A percentile compares a stretch with the other conserved stretches of the same genome.
Conservation (phyloP, 2,113 vertebrate species). For the Chionodraco myersi region DNA sequence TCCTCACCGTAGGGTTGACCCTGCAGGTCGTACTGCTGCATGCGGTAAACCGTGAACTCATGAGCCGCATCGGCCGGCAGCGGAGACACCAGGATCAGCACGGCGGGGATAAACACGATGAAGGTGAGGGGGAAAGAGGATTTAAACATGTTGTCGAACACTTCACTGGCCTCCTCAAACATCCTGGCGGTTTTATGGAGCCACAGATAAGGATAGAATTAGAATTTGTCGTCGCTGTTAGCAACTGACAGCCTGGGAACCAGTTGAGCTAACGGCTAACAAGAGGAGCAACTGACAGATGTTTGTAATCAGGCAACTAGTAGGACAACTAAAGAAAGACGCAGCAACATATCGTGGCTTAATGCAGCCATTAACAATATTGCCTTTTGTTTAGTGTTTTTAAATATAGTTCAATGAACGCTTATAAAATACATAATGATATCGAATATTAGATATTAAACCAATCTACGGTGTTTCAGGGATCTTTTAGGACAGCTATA, state of each 20-base stretch:
- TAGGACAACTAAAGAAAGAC: not conserved
- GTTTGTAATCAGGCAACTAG: constrained; percentile 63
- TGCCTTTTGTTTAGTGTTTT: not conserved
- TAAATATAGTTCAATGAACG: too few relatives aligned
- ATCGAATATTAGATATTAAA: not conserved
- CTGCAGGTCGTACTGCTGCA: constrained; percentile 99
- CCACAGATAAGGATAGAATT: constrained; percentile 16
- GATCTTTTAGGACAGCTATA: constrained; percentile 45
- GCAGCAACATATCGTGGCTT: too few relatives aligned
- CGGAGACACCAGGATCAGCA: constrained; percentile 93
- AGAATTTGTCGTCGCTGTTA: constrained; percentile 31
- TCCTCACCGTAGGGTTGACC: constrained; percentile 94
- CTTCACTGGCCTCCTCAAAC: constrained; percentile 96
- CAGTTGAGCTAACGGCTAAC: constrained; percentile 3
- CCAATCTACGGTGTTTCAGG: constrained; percentile 60
- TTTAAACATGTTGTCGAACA: constrained; percentile 97
- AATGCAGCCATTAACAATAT: not conserved
- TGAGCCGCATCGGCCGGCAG: constrained; percentile 95
- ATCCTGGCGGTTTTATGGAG: constrained; percentile 76
- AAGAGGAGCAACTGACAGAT: not conserved
- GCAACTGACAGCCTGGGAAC: constrained; percentile 43
- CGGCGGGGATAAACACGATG: constrained; percentile 94
- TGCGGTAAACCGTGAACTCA: constrained; percentile 98
- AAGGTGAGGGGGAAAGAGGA: constrained; percentile 94
- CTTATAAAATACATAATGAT: not conserved